These are phyloP conservation scores for Ramphastos sulfuratus DNA, from an alignment of 2,113 vertebrate species.

Conservation along the genomic window DNA sequence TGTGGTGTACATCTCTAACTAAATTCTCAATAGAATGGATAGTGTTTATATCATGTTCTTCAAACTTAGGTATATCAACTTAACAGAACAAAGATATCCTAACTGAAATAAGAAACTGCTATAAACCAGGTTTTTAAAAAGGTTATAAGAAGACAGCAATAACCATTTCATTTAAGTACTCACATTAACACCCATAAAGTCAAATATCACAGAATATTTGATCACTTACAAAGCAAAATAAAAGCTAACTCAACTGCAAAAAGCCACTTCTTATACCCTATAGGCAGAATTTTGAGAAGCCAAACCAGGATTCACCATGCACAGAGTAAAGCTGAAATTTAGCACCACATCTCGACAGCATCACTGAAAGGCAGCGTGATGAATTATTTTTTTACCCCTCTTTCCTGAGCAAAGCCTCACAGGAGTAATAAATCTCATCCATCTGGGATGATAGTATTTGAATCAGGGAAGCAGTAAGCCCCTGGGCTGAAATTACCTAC, in stretches of 20 bases:
- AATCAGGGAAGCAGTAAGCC: background rate
- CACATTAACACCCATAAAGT: background rate
- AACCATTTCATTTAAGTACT: background rate
- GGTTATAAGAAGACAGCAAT: background rate
- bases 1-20: background rate
- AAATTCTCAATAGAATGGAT: background rate
- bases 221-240: background rate
- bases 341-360: background rate
- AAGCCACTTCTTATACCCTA: background rate
- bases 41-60: background rate
- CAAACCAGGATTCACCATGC: background rate
- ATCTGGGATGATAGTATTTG: background rate
- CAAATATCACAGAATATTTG: background rate
- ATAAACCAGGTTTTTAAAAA: no score
- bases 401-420: background rate
- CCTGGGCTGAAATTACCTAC: constrained; percentile 21
- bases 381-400: background rate
- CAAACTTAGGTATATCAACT: no score
- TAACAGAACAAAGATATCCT: no score
- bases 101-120: background rate
- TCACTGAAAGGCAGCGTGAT: background rate
- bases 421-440: background rate
- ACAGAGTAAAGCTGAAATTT: background rate
- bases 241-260: background rate
- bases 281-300: background rate